These are phyloP conservation scores for Lasioglossum malachurum DNA, from an alignment of 2,888 invertebrate genomes.

Conservation along the genomic window DNA sequence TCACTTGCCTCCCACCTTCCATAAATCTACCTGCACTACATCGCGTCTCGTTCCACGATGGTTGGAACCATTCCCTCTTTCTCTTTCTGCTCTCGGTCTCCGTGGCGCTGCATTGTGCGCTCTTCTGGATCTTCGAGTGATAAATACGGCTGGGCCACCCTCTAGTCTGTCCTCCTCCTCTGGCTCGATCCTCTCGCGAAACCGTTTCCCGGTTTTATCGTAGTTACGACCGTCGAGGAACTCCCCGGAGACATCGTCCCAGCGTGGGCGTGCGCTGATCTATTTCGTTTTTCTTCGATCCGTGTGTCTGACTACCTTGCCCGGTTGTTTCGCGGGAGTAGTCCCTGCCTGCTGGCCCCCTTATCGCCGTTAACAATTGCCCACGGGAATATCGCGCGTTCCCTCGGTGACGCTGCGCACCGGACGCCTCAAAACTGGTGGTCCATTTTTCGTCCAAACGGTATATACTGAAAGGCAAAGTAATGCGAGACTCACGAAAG, in stretches of 20 bases:
- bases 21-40: conserved; percentile 82
- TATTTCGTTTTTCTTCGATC: conserved; percentile 58
- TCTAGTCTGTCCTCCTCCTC: conserved; percentile 32
- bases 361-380: conserved; percentile 40
- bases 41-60: conserved; percentile 75
- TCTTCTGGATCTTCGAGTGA: conserved; percentile 69
- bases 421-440: background rate
- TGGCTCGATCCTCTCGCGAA: conserved; percentile 20
- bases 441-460: background rate
- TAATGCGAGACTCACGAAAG: no score
- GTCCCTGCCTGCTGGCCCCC: background rate
- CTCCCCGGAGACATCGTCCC: conserved; percentile 32
- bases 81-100: conserved; percentile 39
- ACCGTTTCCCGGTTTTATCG: conserved; percentile 66
- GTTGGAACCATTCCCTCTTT: conserved; percentile 56
- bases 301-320: conserved; percentile 10
- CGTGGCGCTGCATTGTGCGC: conserved; percentile 66
- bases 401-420: background rate
- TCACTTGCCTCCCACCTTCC: conserved; percentile 72
- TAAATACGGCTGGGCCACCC: conserved; percentile 68
- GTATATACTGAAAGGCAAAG: no score
- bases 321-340: background rate
- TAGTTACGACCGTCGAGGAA: conserved; percentile 21
- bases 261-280: conserved; percentile 62
- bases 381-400: background rate